These are phyloP conservation scores for Macaca fascicularis DNA, from an alignment of 2,113 vertebrate genomes.

Conservation along the genomic window DNA sequence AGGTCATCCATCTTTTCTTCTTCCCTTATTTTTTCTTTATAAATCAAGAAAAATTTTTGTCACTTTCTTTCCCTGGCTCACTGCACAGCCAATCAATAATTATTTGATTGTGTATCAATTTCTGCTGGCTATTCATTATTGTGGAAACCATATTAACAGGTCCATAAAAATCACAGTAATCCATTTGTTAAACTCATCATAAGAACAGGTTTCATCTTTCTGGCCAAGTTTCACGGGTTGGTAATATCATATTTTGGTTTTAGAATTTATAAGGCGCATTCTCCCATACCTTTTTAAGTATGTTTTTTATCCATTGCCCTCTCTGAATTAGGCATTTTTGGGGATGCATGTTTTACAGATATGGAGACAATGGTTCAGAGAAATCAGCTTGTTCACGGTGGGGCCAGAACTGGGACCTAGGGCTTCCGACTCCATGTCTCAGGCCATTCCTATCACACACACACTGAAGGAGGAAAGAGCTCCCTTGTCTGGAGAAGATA, in stretches of 20 bases:
- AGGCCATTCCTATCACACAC: background rate
- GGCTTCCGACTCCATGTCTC: fast-evolving
- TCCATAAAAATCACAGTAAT: background rate
- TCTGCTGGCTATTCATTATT: background rate
- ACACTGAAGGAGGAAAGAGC: background rate
- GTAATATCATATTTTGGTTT: background rate
- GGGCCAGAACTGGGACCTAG: background rate
- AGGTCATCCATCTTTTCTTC: background rate
- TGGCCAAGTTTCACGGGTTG: background rate
- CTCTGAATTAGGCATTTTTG: background rate
- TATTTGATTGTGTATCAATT: background rate
- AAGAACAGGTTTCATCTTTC: background rate
- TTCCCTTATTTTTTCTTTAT: background rate
- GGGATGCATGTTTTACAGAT: background rate
- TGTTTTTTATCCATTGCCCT: background rate
- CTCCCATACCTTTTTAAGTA: background rate
- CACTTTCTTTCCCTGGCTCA: background rate
- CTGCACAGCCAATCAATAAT: background rate
- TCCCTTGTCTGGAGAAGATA: background rate
- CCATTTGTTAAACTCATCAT: background rate
- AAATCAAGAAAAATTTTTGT: background rate
- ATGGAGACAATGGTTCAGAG: background rate
- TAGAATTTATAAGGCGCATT: background rate
- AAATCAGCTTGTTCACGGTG: background rate
- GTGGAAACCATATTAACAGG: background rate